These are phyloP conservation scores for Brachyrhaphis roseni DNA, from an alignment of 2,797 vertebrate species.

Conservation along the genomic window DNA sequence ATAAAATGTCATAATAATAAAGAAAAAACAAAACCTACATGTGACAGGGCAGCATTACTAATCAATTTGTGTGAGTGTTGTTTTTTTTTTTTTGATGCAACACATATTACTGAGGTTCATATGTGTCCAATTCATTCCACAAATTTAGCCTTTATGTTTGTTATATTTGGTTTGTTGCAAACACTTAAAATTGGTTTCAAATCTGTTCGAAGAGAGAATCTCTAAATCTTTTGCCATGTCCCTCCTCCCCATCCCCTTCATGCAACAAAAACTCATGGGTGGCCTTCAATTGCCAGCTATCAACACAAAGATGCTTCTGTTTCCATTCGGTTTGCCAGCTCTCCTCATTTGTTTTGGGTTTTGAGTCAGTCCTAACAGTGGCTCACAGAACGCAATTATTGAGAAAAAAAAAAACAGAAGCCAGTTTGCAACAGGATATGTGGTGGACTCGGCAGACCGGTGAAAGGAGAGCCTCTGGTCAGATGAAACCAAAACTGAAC, in stretches of 20 bases:
- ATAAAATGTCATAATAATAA: neutral
- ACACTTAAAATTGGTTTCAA: neutral
- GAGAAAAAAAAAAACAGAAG: neutral
- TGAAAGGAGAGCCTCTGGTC: too few species aligned
- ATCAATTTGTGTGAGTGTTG: neutral
- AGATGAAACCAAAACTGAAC: neutral
- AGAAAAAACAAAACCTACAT: neutral
- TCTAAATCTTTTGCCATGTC: neutral
- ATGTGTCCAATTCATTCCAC: neutral
- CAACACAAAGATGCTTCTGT: neutral
- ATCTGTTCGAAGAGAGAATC: neutral
- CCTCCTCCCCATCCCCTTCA: neutral
- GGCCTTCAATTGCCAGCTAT: too few species aligned
- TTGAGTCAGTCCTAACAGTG: neutral
- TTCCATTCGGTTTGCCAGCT: neutral
- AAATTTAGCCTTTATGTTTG: neutral
- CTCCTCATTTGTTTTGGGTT: neutral
- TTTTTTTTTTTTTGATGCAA: neutral
- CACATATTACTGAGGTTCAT: neutral
- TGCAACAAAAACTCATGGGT: neutral
- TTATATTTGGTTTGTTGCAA: neutral
- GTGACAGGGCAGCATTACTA: slow-evolving; percentile 1
- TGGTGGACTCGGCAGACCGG: neutral
- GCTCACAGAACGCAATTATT: neutral
- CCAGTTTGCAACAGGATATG: neutral